Evolutionary conservation across 2,113 vertebrate genomes (phyloP).

Genomic region (Sisor rabdophorus): DNA sequence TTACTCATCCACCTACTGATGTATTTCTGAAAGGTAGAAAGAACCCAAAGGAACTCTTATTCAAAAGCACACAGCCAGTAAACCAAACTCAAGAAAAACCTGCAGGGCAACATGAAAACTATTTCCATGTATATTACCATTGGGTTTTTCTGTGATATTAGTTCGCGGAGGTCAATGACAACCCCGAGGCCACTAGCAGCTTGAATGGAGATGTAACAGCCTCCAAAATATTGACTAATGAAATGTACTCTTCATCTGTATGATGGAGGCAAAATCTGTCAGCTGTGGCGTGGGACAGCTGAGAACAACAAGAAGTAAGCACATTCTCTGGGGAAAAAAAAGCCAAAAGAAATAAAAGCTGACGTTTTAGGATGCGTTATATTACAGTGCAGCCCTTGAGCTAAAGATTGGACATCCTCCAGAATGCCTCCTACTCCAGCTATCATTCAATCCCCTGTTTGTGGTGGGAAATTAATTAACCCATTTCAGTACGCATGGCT

Average conservation of each 20-base stretch:
- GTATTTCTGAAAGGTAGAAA: no score
- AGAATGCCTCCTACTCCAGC: constrained; percentile 7
- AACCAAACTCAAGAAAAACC: neutral
- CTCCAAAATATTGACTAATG: neutral
- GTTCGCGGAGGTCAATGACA: neutral
- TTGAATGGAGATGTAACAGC: neutral
- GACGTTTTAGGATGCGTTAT: neutral
- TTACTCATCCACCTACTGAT: neutral
- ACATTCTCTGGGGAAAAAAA: neutral
- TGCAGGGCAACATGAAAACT: neutral
- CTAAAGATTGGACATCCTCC: constrained; percentile 6
- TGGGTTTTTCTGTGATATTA: constrained; percentile 7
- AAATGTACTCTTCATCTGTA: neutral
- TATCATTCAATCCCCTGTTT: constrained; percentile 4
- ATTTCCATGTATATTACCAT: neutral
- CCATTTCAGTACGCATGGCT: neutral
- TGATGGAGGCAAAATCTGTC: neutral
- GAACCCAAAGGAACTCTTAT: neutral
- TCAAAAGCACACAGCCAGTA: neutral
- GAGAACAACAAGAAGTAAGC: constrained; percentile 10
- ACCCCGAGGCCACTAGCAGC: neutral
- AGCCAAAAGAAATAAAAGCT: neutral
- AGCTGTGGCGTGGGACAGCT: neutral
- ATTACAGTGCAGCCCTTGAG: constrained; percentile 8
- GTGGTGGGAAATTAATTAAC: constrained; percentile 15